Percentiles rank a stretch among this genome's conserved stretches.
phyloP scores from a whole-genome alignment of 1,140 invertebrate species.

The Pogonomyrmex barbatus region DNA sequence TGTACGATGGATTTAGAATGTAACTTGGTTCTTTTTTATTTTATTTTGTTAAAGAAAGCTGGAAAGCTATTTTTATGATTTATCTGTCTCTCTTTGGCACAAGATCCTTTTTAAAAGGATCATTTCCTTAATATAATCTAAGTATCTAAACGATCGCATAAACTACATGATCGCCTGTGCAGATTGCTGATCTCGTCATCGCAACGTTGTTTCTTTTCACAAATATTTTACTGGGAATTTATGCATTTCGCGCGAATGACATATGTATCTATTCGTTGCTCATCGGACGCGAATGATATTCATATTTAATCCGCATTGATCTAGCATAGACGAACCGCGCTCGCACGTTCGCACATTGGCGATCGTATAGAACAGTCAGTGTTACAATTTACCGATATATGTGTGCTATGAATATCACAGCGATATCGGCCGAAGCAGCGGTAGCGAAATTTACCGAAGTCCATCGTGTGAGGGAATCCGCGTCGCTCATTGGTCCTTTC shows the following conservation, averaged over 20 bases:
- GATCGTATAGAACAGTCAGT: background rate
- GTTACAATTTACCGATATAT: background rate
- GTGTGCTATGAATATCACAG: background rate
- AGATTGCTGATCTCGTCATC: background rate
- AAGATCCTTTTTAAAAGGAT: background rate
- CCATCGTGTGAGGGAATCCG: background rate
- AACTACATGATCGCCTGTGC: background rate
- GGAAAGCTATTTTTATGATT: background rate
- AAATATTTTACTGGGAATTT: background rate
- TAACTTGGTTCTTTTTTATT: background rate
- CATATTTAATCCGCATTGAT: slow-evolving; percentile 57
- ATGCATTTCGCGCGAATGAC: background rate
- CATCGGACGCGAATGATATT: slow-evolving; percentile 18
- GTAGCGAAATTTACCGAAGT: background rate
- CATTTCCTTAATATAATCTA: background rate
- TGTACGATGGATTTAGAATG: background rate
- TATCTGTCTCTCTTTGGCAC: background rate
- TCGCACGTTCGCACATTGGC: background rate
- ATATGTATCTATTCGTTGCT: background rate
- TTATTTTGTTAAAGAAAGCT: background rate
- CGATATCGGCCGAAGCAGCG: slow-evolving; percentile 5
- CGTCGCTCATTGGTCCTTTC: slow-evolving; percentile 51
- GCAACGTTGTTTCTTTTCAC: background rate
- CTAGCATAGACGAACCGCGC: background rate
- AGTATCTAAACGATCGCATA: background rate